phyloP scores from a whole-genome alignment of 2,113 vertebrate species.

The Anguilla rostrata region DNA sequence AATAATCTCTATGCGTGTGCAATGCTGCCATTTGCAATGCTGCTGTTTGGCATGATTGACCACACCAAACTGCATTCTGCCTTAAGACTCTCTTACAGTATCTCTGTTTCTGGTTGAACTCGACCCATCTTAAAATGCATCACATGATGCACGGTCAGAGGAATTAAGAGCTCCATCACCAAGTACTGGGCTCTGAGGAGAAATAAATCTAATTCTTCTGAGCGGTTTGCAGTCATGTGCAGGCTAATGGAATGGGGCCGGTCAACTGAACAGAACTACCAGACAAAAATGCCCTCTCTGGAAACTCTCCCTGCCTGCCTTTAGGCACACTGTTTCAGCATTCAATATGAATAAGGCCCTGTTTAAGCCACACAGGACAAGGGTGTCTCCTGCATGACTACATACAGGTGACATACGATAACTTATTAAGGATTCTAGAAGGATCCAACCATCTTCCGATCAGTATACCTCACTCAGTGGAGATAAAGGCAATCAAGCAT shows the following conservation, averaged over 20 bases:
- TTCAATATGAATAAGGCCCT: neutral
- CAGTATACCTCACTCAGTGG: neutral
- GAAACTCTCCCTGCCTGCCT: neutral
- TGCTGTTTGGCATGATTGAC: too few species aligned
- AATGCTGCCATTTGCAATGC: too few species aligned
- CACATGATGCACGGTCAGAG: neutral
- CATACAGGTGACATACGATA: neutral
- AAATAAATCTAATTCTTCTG: conserved; percentile 2
- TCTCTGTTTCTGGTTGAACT: neutral
- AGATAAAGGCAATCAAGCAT: too few species aligned
- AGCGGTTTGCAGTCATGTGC: neutral
- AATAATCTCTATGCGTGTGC: too few species aligned
- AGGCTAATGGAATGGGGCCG: neutral
- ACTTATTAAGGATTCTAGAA: neutral
- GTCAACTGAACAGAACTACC: neutral
- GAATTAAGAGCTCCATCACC: conserved; percentile 2
- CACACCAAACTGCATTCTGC: neutral
- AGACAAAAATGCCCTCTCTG: neutral
- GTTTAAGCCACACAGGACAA: neutral
- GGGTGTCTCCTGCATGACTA: neutral
- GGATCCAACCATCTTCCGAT: neutral
- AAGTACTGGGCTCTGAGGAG: neutral
- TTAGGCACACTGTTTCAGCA: neutral
- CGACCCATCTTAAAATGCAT: neutral
- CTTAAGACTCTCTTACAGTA: neutral